phyloP scores from a whole-genome alignment of 92 coral and sea anemone genomes.

The Epizoanthus scotinus region DNA sequence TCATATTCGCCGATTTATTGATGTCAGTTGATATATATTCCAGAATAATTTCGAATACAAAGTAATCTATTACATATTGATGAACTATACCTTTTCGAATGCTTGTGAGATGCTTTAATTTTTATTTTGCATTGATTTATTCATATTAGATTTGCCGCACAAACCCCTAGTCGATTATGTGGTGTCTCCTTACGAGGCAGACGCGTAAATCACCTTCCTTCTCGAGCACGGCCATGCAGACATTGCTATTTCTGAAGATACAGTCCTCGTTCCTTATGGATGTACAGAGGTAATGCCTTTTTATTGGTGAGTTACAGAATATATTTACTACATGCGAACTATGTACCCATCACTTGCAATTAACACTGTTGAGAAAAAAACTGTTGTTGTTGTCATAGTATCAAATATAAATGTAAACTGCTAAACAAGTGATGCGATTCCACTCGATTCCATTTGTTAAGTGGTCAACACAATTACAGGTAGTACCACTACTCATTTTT shows the following conservation, averaged over 20 bases:
- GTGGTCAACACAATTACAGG: no score
- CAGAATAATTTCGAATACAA: no score
- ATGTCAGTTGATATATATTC: neutral
- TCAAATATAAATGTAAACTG: no score
- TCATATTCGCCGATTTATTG: neutral
- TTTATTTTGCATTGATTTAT: neutral
- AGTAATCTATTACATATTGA: neutral
- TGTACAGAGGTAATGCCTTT: slow-evolving; percentile 7
- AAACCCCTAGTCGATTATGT: slow-evolving; percentile 15
- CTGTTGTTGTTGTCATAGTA: no score
- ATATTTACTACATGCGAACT: no score
- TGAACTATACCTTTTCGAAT: neutral
- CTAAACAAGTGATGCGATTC: no score
- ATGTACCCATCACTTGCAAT: no score
- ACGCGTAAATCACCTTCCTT: slow-evolving; percentile 24
- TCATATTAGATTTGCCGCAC: slow-evolving; percentile 28
- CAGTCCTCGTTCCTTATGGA: slow-evolving; percentile 7
- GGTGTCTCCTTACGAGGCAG: slow-evolving; percentile 39
- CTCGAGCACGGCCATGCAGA: slow-evolving; percentile 17
- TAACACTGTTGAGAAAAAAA: no score
- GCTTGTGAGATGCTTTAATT: neutral
- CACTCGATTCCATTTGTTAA: no score
- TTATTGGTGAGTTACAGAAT: no score
- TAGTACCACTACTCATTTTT: no score
- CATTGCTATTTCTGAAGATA: neutral